These are phyloP conservation scores for Pachliopta kotzebuea DNA, from an alignment of 2,888 invertebrate species.

Conservation along the genomic window DNA sequence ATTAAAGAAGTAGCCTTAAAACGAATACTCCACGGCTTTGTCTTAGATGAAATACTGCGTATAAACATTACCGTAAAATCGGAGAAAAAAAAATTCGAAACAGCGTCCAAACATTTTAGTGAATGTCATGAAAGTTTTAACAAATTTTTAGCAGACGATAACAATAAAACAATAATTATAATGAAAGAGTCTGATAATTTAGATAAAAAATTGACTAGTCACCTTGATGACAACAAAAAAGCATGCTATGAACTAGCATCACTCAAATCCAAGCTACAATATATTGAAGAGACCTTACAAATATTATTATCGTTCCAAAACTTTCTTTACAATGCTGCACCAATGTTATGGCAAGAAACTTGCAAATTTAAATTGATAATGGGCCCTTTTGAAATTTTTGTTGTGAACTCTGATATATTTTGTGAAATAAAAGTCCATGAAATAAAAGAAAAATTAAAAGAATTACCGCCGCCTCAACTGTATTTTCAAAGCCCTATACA, in stretches of 20 bases:
- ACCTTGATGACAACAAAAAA: slow-evolving; percentile 65
- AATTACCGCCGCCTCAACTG: slow-evolving; percentile 54
- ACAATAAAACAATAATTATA: slow-evolving; percentile 69
- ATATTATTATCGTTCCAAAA: slow-evolving; percentile 69
- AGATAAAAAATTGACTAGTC: slow-evolving; percentile 59
- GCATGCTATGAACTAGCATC: slow-evolving; percentile 64
- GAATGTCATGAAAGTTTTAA: slow-evolving; percentile 71
- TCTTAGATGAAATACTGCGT: slow-evolving; percentile 66
- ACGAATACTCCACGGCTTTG: slow-evolving; percentile 58
- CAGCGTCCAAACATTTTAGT: slow-evolving; percentile 61
- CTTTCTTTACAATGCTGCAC: slow-evolving; percentile 65
- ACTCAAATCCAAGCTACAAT: slow-evolving; percentile 67
- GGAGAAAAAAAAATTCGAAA: slow-evolving; percentile 59
- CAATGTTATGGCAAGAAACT: slow-evolving; percentile 65
- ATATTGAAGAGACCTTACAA: slow-evolving; percentile 64
- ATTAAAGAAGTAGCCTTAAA: slow-evolving; percentile 67
- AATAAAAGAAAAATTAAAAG: slow-evolving; percentile 47
- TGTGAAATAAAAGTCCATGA: slow-evolving; percentile 47
- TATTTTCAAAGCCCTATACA: slow-evolving; percentile 66
- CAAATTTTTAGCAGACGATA: slow-evolving; percentile 70
- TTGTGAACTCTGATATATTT: slow-evolving; percentile 57
- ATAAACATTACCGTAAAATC: slow-evolving; percentile 65
- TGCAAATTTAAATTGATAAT: slow-evolving; percentile 50
- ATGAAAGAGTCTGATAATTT: slow-evolving; percentile 69
- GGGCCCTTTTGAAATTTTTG: slow-evolving; percentile 53